These are phyloP conservation scores for Lathamus discolor DNA, from an alignment of 2,113 vertebrate genomes.

Conservation along the genomic window DNA sequence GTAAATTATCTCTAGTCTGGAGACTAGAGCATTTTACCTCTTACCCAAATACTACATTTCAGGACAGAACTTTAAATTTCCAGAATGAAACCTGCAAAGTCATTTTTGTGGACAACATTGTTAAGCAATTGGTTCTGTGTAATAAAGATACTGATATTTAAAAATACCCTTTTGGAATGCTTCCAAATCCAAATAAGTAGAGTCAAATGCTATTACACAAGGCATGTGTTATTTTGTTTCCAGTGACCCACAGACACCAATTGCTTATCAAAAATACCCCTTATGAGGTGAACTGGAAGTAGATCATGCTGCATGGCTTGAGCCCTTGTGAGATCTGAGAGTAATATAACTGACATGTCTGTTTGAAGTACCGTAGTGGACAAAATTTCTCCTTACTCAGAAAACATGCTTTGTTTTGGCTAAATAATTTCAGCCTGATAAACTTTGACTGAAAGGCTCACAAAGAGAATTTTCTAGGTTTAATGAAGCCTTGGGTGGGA, in stretches of 20 bases:
- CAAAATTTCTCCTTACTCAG: neutral
- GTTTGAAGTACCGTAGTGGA: neutral
- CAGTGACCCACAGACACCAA: rapidly evolving
- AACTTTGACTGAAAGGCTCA: neutral
- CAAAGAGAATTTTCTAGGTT: neutral
- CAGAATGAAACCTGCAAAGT: neutral
- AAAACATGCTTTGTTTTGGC: neutral
- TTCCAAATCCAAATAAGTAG: neutral
- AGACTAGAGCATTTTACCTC: neutral
- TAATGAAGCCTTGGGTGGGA: too few species aligned
- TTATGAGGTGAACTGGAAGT: neutral
- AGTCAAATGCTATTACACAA: neutral
- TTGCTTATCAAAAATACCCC: neutral
- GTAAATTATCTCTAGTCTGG: neutral
- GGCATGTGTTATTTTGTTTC: neutral
- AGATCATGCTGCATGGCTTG: neutral
- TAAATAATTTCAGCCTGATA: neutral
- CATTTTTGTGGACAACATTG: neutral
- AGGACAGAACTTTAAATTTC: neutral
- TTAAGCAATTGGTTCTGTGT: neutral
- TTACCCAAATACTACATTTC: neutral
- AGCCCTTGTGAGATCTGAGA: neutral
- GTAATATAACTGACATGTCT: neutral
- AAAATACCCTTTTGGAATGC: neutral
- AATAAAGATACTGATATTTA: neutral